These are phyloP conservation scores for Yponomeuta malinellus DNA, from an alignment of 2,888 invertebrate species.

Conservation along the genomic window DNA sequence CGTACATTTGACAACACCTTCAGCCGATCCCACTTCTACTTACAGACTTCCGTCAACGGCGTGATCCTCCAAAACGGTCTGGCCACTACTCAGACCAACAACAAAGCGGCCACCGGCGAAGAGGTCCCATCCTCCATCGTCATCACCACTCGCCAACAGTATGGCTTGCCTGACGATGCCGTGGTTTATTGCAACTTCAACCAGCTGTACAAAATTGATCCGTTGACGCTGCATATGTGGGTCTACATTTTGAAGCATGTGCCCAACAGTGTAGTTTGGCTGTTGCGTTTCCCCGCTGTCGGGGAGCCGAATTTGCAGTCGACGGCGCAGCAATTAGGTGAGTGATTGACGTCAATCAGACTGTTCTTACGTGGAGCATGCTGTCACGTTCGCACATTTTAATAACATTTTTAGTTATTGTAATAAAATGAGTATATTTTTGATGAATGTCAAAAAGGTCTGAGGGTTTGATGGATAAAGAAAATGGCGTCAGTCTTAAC, in stretches of 20 bases:
- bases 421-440: too few relatives aligned
- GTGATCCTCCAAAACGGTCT: constrained; percentile 98
- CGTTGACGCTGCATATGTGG: constrained; percentile 97
- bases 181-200: constrained; percentile 99
- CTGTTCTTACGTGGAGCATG: too few relatives aligned
- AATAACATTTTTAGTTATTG: too few relatives aligned
- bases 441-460: too few relatives aligned
- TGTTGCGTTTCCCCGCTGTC: constrained; percentile 95
- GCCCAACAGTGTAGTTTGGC: constrained; percentile 96
- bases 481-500: too few relatives aligned
- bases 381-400: too few relatives aligned
- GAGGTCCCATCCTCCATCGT: constrained; percentile 98
- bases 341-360: constrained; percentile 21
- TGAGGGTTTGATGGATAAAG: too few relatives aligned
- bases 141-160: constrained; percentile 96
- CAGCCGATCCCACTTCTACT: constrained; percentile 9
- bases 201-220: constrained; percentile 99
- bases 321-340: constrained; percentile 88
- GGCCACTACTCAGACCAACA: constrained; percentile 97
- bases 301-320: constrained; percentile 90
- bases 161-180: constrained; percentile 96
- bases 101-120: constrained; percentile 98
- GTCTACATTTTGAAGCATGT: constrained; percentile 94
- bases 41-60: constrained; percentile 94
- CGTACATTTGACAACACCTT: neutral